Base-by-base conservation (phyloP, 1,140 invertebrate species). In the Metaphire vulgaris region DNA sequence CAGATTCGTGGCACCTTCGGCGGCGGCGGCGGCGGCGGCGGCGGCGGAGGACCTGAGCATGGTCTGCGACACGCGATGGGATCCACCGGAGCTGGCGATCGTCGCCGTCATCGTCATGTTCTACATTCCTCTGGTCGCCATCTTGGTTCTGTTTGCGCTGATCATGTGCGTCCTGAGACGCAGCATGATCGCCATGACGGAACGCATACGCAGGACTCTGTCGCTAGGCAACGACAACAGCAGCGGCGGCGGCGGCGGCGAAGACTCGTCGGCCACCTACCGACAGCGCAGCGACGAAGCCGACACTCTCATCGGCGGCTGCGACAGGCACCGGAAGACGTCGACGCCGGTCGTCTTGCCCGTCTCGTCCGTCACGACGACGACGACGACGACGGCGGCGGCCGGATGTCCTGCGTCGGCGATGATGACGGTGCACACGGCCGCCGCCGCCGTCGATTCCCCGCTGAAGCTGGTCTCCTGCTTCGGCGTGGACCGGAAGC, bases 111-210 rank as follows among this genome's bases (percentile, higher is more conserved):
- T 69, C n/a, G 14, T 69, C 14, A 28, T 31, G n/a, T 26, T 69
- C 67, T 69, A 69, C 67, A 26, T 69, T 26, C 67, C 67, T 2
- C n/a, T 69, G n/a, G 30, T 14, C 67, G 67, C 67, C 67, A 69
- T 31, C n/a, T 31, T 69, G n/a, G n/a, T 69, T 26, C 26, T 69
- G n/a, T 69, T 69, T 31, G n/a, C 67, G 67, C 67, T 69, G 6
- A 69, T 69, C n/a, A 69, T 69, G 67, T 69, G 30, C 67, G 67
- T 69, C n/a, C 67, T 69, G 67, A 6, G 67, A 14, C n/a, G 67
- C 14, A 6, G 26, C 67, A 69, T 31, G n/a, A 31, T 31, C 67
- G 30, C n/a, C n/a, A 69, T 69, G 67, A 69, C n/a, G 6, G 30
- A 26, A 26, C n/a, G n/a, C n/a, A n/a, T n/a, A n/a, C 6, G 30